phyloP scores from a whole-genome alignment of 2,113 vertebrate species.

The Limanda limanda region DNA sequence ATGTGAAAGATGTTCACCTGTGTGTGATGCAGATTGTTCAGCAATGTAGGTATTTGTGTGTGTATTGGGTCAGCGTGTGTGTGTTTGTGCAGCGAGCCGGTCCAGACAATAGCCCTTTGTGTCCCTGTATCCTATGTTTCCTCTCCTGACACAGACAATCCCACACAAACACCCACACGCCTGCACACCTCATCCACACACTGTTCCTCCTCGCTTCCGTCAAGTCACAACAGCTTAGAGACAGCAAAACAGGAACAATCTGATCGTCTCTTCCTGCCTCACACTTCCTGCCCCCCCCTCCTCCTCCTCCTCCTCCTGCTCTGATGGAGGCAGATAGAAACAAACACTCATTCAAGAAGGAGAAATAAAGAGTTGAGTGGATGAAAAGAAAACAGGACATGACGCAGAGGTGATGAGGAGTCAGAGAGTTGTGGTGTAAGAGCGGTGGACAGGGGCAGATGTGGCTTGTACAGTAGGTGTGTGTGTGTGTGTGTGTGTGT shows the following conservation, averaged over 20 bases:
- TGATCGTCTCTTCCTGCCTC: conserved; percentile 85
- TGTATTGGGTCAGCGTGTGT: conserved; percentile 56
- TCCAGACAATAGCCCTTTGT: conserved; percentile 77
- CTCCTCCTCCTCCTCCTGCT: not conserved
- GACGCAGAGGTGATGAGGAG: conserved; percentile 59
- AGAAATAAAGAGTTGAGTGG: conserved; percentile 11
- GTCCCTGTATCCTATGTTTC: conserved; percentile 73
- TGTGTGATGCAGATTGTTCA: conserved; percentile 3
- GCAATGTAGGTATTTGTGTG: conserved; percentile 38
- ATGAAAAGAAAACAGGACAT: not conserved
- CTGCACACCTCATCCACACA: conserved; percentile 44
- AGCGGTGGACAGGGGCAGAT: too few relatives aligned
- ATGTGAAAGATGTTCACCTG: conserved; percentile 17
- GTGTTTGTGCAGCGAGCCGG: conserved; percentile 64
- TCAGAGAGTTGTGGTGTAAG: too few relatives aligned
- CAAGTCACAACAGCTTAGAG: conserved; percentile 73
- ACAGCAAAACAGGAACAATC: conserved; percentile 95
- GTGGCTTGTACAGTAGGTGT: not conserved
- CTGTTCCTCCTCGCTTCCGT: conserved; percentile 69
- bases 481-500: conserved; percentile 2
- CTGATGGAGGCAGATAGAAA: conserved; percentile 12
- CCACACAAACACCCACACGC: conserved; percentile 11
- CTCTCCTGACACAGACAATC: conserved; percentile 54
- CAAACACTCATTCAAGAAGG: conserved; percentile 50
- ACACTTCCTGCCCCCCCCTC: conserved; percentile 60